Conservation (phyloP, 1,140 invertebrate genomes). For the Drosophila saltans region DNA sequence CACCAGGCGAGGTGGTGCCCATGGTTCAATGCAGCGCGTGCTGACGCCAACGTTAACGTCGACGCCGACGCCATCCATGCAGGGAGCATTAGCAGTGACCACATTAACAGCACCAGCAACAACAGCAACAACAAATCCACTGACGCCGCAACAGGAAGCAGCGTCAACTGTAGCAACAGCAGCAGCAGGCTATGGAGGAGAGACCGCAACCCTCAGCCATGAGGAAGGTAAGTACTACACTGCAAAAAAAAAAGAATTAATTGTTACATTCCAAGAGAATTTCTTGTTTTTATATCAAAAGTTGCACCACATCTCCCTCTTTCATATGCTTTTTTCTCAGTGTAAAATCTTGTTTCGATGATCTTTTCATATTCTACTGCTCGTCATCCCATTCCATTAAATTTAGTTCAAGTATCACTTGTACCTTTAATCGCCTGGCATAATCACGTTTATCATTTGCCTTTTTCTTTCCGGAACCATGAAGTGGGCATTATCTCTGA, state of each 20-base stretch:
- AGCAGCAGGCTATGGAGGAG: constrained; percentile 40
- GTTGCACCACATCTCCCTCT: background rate
- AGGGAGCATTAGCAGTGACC: constrained; percentile 27
- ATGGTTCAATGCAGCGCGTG: constrained; percentile 72
- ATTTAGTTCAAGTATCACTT: constrained; percentile 68
- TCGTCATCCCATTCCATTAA: constrained; percentile 12
- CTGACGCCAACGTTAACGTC: constrained; percentile 58
- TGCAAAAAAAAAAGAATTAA: background rate
- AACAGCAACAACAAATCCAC: constrained; percentile 34
- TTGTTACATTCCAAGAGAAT: no score
- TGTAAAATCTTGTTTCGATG: background rate
- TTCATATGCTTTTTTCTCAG: background rate
- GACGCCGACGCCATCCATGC: constrained; percentile 31
- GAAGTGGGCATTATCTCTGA: constrained; percentile 50
- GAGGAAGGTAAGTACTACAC: constrained; percentile 67
- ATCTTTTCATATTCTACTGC: background rate
- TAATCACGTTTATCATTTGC: constrained; percentile 75
- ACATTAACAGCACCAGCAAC: constrained; percentile 18
- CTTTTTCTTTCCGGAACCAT: constrained; percentile 49
- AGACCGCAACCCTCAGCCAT: constrained; percentile 28
- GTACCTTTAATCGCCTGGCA: constrained; percentile 70
- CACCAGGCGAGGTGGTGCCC: constrained; percentile 82
- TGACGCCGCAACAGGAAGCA: constrained; percentile 63
- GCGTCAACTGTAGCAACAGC: constrained; percentile 22
- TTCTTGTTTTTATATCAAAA: constrained; percentile 10